Evolutionary conservation across 1,140 invertebrate genomes (phyloP), one percentile per base, ranked within the genome.

Genomic region (Pomacea maculata): DNA sequence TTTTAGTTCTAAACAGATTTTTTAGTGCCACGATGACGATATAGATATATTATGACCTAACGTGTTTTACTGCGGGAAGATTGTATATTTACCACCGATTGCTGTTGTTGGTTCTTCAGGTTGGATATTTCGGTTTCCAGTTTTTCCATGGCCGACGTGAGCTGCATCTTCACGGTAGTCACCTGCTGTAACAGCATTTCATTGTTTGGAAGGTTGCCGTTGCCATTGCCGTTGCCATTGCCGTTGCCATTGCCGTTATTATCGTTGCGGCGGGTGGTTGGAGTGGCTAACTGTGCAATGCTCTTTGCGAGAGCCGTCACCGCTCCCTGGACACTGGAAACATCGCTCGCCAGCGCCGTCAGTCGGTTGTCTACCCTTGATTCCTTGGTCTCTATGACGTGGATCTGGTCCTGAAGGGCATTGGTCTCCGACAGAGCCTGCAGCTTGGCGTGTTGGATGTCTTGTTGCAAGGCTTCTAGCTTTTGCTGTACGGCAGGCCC

Each of bases 171-270:
- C 11, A 52, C 25, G 34, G 19, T 29, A n/a, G 19, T 57, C 73
- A 74, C 52, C 73, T 57, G 45, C 54, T 74, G 73, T 21, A n/a
- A 12, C 73, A 74, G 73, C 73, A 74, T 74, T 0, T n/a, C 73
- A 52, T 74, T 57, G 25, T 12, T 57, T 34, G 34, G 45, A 29
- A 1, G 9, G 71, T 34, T 17, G 1, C 57, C 15, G 8, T 61
- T 61, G 57, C 11, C 57, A 9, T 61, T 61, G 34, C n/a, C 71
- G 19, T 54, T 54, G 29, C 68, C 45, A 52, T n/a, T n/a, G 29
- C 34, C 34, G 71, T 73, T 73, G 71, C 11, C 11, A 19, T 55
- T 55, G 3, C 11, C 12, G 73, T 74, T 74, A 29, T 45, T 6
- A 29, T 17, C 52, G 72, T 74, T 74, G 21, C 14, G 7, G 12